Conservation (phyloP, 2,113 vertebrate genomes). For the Sialia sialis region DNA sequence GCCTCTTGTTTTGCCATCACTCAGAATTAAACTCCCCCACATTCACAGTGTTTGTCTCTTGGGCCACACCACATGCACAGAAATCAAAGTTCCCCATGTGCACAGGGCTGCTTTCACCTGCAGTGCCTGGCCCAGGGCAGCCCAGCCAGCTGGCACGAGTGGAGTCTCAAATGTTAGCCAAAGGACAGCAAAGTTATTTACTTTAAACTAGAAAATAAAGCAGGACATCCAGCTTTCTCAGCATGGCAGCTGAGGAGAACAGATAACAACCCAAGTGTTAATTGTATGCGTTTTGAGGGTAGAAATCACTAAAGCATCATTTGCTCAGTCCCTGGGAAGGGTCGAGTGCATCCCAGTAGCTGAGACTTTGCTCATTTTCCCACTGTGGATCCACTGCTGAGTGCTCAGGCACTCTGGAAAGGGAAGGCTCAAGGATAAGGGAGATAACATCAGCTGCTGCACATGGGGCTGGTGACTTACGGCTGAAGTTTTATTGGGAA, state of each 20-base stretch:
- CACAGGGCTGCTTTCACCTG: not conserved
- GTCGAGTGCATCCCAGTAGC: not conserved
- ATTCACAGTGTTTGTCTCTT: not conserved
- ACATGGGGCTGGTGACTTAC: not conserved
- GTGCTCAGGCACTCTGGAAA: not conserved
- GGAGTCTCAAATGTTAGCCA: not conserved
- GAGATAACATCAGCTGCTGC: not conserved
- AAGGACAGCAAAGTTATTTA: not conserved
- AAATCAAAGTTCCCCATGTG: not conserved
- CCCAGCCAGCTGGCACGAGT: not conserved
- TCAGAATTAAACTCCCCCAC: not conserved
- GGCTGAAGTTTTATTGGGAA: not conserved
- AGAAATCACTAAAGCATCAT: not conserved
- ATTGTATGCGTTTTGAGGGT: not conserved
- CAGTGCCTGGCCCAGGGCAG: not conserved
- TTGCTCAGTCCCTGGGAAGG: not conserved
- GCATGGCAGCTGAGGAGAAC: not conserved
- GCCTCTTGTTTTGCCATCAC: not conserved
- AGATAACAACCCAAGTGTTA: not conserved
- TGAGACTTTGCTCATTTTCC: no score
- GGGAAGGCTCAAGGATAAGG: not conserved
- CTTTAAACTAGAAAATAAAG: not conserved
- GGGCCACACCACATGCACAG: fast-evolving
- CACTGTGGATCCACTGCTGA: not conserved
- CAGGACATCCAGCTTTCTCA: not conserved